Base-by-base conservation (phyloP, 2,113 vertebrate genomes). In the Pogonocichla stellata region DNA sequence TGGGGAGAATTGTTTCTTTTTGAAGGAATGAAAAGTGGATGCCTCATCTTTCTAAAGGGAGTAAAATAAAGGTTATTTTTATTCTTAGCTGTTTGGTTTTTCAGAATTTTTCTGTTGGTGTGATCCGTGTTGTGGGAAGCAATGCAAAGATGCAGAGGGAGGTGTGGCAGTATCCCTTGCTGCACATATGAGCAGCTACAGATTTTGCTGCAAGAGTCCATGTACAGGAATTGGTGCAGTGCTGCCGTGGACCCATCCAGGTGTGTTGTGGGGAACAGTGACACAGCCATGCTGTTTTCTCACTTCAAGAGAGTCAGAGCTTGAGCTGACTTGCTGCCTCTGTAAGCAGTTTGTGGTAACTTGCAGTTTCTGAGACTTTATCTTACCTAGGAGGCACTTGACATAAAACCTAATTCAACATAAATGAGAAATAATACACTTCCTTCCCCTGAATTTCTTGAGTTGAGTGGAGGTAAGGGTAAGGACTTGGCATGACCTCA, bases 141-240 rank as follows among this genome's bases (percentile, higher is more conserved):
- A n/a, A 5, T 1, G 2, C 7, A 2, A 69, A 62, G 75, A 47
- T 0, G 0, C 43, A 29, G 43, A 58, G 66, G 64, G 31, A 53
- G 22, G 23, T 23, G 42, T 17, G 14, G 23, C 26, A 29, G 36
- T 48, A 9, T 57, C 36, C 42, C 34, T 53, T 8, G 33, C 13
- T 77, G 53, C 34, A 8, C 23, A 2, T 15, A 12, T 7, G 17
- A 83, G 62, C 33, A 54, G 0, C 42, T 83, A 9, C 38, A 36
- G 77, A 17, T 84, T 73, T 33, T 69, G 34, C 54, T 43, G 15
- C 1, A 18, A 14, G 25, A 11, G 50, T 38, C 6, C 14, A 1
- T 6, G 11, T 12, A 4, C 28, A 34, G 64, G 13, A 48, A 7
- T 17, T n/a, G 19, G 28, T 36, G 14, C 38, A n/a, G 33, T 12